Evolutionary conservation across 2,888 invertebrate species (phyloP).

Genomic region (Cataglyphis albicans): DNA sequence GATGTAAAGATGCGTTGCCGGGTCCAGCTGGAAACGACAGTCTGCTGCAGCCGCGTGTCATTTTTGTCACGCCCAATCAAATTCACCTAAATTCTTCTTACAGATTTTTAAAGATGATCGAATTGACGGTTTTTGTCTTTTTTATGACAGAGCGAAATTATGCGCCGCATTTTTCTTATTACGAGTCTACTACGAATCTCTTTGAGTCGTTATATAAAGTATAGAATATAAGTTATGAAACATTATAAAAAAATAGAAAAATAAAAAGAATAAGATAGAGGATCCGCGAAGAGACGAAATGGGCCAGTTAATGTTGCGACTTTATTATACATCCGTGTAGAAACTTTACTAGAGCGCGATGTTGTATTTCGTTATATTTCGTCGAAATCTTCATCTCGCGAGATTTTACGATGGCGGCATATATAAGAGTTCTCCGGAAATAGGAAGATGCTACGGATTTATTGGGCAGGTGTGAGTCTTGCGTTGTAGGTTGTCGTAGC

Average conservation of each 20-base stretch:
- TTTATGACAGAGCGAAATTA: background rate
- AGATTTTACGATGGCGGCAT: background rate
- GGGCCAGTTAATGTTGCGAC: background rate
- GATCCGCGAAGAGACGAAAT: background rate
- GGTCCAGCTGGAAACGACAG: background rate
- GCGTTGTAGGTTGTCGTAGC: slow-evolving; percentile 27
- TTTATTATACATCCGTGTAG: slow-evolving; percentile 2
- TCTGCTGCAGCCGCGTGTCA: background rate
- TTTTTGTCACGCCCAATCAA: slow-evolving; percentile 25
- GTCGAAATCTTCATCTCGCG: background rate
- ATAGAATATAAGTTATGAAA: background rate
- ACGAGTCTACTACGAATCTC: background rate
- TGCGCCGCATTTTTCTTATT: background rate
- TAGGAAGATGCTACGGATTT: background rate
- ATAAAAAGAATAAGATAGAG: background rate
- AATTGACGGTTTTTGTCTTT: background rate
- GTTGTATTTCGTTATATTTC: background rate
- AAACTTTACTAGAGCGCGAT: background rate
- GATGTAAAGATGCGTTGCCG: slow-evolving; percentile 4
- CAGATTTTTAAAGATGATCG: slow-evolving; percentile 5
- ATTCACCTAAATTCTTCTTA: background rate
- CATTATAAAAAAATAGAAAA: background rate
- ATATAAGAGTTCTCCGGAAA: slow-evolving; percentile 2
- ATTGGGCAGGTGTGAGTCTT: slow-evolving; percentile 25
- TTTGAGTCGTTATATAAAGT: background rate